Percentiles rank a stretch among this genome's conserved stretches.
Evolutionary conservation across 2,113 vertebrate species (phyloP).

Genomic region (Saccopteryx bilineata): DNA sequence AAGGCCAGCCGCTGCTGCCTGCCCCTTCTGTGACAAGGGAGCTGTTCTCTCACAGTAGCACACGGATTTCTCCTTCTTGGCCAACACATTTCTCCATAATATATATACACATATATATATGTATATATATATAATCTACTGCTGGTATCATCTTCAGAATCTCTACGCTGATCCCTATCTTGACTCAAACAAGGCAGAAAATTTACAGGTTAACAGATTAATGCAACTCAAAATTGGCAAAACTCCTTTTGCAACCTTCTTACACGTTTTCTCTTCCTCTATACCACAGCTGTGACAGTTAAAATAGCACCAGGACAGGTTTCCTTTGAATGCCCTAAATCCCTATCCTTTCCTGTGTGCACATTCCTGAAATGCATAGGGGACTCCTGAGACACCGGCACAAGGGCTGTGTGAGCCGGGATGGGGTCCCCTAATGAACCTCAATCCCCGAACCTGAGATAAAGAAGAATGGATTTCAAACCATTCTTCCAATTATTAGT

Average conservation of each 20-base stretch:
- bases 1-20: slow-evolving; percentile 51
- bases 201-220: neutral
- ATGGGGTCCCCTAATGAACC: neutral
- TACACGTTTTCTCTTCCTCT: neutral
- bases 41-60: neutral
- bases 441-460: neutral
- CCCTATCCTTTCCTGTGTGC: neutral
- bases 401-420: neutral
- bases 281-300: neutral
- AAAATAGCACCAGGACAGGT: neutral
- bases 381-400: neutral
- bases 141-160: neutral
- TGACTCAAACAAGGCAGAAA: slow-evolving; percentile 35
- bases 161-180: neutral
- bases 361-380: neutral
- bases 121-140: neutral
- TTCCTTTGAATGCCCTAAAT: neutral
- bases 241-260: neutral
- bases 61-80: slow-evolving; percentile 38
- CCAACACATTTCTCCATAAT: slow-evolving; percentile 35
- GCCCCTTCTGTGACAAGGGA: slow-evolving; percentile 59
- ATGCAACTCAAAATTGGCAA: slow-evolving; percentile 42
- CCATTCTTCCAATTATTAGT: neutral
- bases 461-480: neutral
- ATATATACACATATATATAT: neutral